phyloP scores from a whole-genome alignment of 2,888 invertebrate genomes.

The Tetranychus piercei region DNA sequence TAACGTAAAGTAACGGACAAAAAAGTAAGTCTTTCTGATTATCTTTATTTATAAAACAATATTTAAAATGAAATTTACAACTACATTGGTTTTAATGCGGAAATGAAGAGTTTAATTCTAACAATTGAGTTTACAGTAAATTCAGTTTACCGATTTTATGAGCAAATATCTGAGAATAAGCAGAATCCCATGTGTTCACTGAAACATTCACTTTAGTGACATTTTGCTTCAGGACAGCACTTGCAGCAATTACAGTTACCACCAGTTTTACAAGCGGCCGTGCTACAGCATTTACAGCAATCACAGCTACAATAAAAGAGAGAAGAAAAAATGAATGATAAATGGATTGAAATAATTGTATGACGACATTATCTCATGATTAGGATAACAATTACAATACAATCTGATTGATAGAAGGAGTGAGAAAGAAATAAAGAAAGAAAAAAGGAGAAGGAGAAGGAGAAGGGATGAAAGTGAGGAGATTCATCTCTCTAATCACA shows the following conservation, averaged over 20 bases:
- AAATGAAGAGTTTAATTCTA: no score
- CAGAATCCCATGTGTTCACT: no score
- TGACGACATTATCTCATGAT: no score
- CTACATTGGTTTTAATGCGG: no score
- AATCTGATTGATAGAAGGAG: background rate
- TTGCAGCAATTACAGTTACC: background rate
- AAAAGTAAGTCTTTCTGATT: no score
- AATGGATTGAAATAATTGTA: background rate
- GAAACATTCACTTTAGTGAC: background rate
- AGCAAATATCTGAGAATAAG: no score
- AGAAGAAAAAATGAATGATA: background rate
- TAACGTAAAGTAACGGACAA: no score
- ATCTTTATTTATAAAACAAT: no score
- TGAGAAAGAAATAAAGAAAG: background rate
- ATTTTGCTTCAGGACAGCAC: slow-evolving; percentile 7
- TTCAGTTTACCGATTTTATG: no score
- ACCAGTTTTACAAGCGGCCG: background rate
- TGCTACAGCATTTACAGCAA: slow-evolving; percentile 9
- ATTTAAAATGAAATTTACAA: no score
- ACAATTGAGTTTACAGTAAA: no score
- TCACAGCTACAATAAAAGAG: background rate
- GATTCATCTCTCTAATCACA: background rate
- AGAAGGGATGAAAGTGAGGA: background rate
- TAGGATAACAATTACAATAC: background rate
- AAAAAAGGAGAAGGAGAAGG: background rate